These are phyloP conservation scores for Cataglyphis albicans DNA, from an alignment of 2,888 invertebrate genomes.

Conservation along the genomic window DNA sequence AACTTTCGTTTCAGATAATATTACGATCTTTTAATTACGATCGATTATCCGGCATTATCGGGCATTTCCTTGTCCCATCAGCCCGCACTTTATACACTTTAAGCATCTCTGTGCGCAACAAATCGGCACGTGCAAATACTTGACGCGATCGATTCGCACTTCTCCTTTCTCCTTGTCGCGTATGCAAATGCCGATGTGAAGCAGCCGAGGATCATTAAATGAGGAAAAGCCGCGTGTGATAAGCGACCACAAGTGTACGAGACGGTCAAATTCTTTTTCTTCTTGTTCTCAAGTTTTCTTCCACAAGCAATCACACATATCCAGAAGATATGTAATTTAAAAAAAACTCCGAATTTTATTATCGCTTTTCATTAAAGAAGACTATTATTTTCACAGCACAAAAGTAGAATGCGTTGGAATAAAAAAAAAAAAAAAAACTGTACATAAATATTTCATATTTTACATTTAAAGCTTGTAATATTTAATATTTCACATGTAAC, in stretches of 20 bases:
- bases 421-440: not conserved
- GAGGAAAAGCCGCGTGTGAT: conserved; percentile 33
- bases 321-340: not conserved
- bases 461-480: no score
- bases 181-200: conserved; percentile 34
- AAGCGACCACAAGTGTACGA: not conserved
- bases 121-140: conserved; percentile 43
- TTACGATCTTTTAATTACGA: conserved; percentile 10
- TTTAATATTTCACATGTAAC: not conserved
- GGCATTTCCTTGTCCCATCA: not conserved
- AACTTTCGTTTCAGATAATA: not conserved
- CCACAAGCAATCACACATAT: not conserved
- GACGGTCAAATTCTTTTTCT: not conserved
- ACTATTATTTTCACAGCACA: not conserved
- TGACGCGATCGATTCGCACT: conserved; percentile 16
- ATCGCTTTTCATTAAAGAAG: not conserved
- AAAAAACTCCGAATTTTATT: not conserved
- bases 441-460: not conserved
- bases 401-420: not conserved
- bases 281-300: not conserved
- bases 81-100: not conserved
- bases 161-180: conserved; percentile 23
- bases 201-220: conserved; percentile 40
- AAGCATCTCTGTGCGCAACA: conserved; percentile 5
- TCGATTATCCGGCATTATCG: not conserved